A percentile compares a stretch with the other conserved stretches of the same genome.
These are phyloP conservation scores for Tetramorium alpestre DNA, from an alignment of 1,140 invertebrate species.

Conservation along the genomic window DNA sequence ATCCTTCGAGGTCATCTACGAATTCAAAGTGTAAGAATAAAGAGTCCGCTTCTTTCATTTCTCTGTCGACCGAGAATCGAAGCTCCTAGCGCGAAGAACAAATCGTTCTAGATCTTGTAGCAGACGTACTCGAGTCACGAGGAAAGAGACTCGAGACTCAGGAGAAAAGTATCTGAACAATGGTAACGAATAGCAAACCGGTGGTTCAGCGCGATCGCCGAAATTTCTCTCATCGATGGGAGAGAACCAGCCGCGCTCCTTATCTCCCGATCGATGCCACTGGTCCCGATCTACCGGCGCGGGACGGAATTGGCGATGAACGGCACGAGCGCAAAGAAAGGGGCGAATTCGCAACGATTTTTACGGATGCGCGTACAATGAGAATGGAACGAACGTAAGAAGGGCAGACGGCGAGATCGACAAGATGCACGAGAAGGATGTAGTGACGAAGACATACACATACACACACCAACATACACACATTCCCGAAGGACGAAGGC, in stretches of 20 bases:
- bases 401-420: constrained; percentile 39
- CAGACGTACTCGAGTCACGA: constrained; percentile 31
- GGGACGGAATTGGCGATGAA: background rate
- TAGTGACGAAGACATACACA: constrained; percentile 1
- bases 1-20: constrained; percentile 55
- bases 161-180: background rate
- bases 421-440: background rate
- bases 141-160: constrained; percentile 15
- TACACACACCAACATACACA: constrained; percentile 12
- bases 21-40: constrained; percentile 22
- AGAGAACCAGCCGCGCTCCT: constrained; percentile 31
- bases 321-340: background rate
- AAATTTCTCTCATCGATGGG: constrained; percentile 43
- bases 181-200: constrained; percentile 13
- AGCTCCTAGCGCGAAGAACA: constrained; percentile 65
- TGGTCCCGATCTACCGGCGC: constrained; percentile 32
- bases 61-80: constrained; percentile 69
- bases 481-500: constrained; percentile 26
- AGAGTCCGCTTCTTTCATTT: constrained; percentile 64
- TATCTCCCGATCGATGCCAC: constrained; percentile 46
- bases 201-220: constrained; percentile 39
- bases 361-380: constrained; percentile 45
- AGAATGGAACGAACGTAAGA: constrained; percentile 37
- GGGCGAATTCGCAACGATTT: constrained; percentile 46
- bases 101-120: constrained; percentile 57